Conservation (phyloP, 2,797 vertebrate species). For the Sebastes diaconus region DNA sequence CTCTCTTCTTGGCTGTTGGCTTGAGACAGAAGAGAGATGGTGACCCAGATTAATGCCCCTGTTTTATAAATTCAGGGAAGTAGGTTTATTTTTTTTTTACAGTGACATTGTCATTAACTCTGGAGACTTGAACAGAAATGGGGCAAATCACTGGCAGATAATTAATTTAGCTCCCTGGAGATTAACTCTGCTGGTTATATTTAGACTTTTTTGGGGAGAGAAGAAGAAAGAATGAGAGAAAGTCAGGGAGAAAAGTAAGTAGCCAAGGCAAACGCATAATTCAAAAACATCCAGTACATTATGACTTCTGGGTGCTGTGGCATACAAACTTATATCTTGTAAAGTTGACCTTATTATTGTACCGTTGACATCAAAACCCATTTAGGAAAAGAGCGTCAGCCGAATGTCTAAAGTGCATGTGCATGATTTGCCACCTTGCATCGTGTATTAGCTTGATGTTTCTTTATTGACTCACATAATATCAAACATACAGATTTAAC, state of each 20-base stretch:
- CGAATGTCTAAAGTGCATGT: neutral
- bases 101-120: constrained; percentile 73
- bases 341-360: neutral
- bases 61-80: constrained; percentile 77
- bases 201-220: constrained; percentile 38
- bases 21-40: constrained; percentile 41
- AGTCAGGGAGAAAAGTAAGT: constrained; percentile 4
- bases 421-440: neutral
- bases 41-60: constrained; percentile 80
- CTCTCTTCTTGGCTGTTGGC: constrained; percentile 17
- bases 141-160: constrained; percentile 78
- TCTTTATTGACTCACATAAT: neutral
- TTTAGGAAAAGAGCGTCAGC: neutral
- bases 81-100: constrained; percentile 66
- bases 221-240: constrained; percentile 13
- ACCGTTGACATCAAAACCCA: neutral
- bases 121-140: constrained; percentile 74
- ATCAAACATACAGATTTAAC: neutral
- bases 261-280: neutral
- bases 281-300: neutral
- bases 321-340: neutral
- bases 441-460: neutral
- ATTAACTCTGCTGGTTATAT: constrained; percentile 58
- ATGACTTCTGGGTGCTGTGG: neutral
- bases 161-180: constrained; percentile 78